Base-by-base conservation (phyloP, 2,888 invertebrate species). In the Strigamia crassipes region DNA sequence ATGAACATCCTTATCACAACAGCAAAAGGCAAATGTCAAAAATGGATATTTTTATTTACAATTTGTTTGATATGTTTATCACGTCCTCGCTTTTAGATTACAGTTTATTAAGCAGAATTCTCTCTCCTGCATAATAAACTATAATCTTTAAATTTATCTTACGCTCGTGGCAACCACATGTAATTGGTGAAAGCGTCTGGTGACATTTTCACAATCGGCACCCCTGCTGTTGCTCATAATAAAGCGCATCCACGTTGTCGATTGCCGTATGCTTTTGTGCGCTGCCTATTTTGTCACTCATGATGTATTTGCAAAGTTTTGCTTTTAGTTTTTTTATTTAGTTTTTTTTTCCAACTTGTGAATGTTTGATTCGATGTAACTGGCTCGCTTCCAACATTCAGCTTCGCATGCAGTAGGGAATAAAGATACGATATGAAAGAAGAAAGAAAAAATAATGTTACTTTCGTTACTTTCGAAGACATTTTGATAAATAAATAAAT, bases 321-420 rank as follows among this genome's bases (percentile, higher is more conserved):
- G 73, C 73, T 66, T 66, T 66, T 27, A 10, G 0, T 38, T 9
- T 46, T 46, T 9, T 46, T 46, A 46, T 46, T 46, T 61, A 61
- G n/a, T 23, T 23, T 23, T 21, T 31, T 13, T 27, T 3, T 3
- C 27, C 73, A 73, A 73, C 15, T 31, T 27, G 27, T 73, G 10
- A 73, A 73, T 73, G 73, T 73, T 73, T 73, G 73, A 73, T 73
- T 73, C 6, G 73, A 73, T 73, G 31, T 56, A 56, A 56, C 56
- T 56, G 56, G 56, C 56, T n/a, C 9, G n/a, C 18, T 18, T 56
- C 56, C 56, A 56, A 56, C 1, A 56, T 56, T 15, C 56, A 56
- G 10, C 56, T 18, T 56, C n/a, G 15, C 9, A 21, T 9, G 9
- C 18, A 21, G 56, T 51, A 21, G 15, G 56, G 4, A 56, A 18